These are phyloP conservation scores for Anableps anableps DNA, from an alignment of 2,797 vertebrate species.

Conservation along the genomic window DNA sequence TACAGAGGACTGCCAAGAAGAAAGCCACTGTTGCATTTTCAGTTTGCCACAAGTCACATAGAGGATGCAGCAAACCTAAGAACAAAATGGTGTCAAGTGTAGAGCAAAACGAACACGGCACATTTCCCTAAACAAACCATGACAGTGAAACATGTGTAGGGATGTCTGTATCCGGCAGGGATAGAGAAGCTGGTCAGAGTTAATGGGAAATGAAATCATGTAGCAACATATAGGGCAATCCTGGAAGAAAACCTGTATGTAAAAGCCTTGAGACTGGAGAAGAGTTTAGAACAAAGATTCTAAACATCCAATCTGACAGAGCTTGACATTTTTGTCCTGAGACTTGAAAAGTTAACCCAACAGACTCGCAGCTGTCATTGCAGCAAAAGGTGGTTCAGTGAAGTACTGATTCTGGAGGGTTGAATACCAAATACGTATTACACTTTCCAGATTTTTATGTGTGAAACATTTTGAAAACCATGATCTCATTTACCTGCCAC, in stretches of 20 bases:
- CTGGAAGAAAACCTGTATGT: background rate
- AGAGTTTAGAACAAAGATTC: background rate
- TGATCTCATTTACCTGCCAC: no score
- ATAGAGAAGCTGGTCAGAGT: background rate
- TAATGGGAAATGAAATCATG: background rate
- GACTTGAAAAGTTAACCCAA: no score
- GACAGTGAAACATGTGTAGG: background rate
- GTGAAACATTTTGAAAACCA: background rate
- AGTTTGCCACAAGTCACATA: background rate
- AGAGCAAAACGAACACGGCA: no score
- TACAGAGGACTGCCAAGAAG: background rate
- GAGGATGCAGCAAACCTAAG: background rate
- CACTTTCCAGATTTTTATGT: background rate
- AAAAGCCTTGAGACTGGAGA: background rate
- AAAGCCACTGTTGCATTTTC: background rate
- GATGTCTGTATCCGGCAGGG: background rate
- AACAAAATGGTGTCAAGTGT: background rate
- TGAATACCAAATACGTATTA: background rate
- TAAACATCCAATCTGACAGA: background rate
- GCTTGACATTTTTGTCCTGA: background rate
- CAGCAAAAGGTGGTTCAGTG: background rate
- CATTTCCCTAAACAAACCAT: background rate
- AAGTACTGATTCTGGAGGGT: background rate
- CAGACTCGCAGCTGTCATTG: background rate
- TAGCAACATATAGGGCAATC: background rate